These are phyloP conservation scores for Neosalanx taihuensis DNA, from an alignment of 2,797 vertebrate genomes.

Conservation along the genomic window DNA sequence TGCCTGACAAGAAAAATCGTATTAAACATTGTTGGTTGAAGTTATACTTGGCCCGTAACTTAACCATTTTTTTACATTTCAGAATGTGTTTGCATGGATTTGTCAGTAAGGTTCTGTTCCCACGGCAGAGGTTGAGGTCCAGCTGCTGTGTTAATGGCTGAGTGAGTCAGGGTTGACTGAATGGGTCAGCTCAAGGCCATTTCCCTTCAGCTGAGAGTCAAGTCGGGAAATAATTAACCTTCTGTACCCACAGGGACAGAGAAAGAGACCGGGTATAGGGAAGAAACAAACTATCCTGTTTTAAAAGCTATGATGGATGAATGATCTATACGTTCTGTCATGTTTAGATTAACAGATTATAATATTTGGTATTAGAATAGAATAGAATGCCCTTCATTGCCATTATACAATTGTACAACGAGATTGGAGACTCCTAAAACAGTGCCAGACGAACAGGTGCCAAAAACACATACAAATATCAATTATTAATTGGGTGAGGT, in stretches of 20 bases:
- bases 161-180: neutral
- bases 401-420: too few relatives aligned
- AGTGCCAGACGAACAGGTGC: too few relatives aligned
- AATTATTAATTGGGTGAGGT: neutral
- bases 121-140: neutral
- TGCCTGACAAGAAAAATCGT: neutral
- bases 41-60: conserved; percentile 2
- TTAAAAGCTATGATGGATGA: neutral
- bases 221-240: conserved; percentile 49
- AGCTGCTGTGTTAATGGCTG: neutral
- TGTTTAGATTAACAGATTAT: neutral
- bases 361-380: neutral
- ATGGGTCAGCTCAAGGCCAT: conserved; percentile 19
- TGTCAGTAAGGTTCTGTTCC: conserved; percentile 1
- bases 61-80: neutral
- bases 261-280: neutral
- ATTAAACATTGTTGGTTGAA: neutral
- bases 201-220: conserved; percentile 19
- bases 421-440: too few relatives aligned
- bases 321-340: neutral
- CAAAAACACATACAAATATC: too few relatives aligned
- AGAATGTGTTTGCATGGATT: neutral
- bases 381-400: neutral
- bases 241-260: neutral
- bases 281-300: neutral